A percentile compares a stretch with the other conserved stretches of the same genome.
phyloP scores from a whole-genome alignment of 1,140 invertebrate species.

The Frieseomelitta varia region DNA sequence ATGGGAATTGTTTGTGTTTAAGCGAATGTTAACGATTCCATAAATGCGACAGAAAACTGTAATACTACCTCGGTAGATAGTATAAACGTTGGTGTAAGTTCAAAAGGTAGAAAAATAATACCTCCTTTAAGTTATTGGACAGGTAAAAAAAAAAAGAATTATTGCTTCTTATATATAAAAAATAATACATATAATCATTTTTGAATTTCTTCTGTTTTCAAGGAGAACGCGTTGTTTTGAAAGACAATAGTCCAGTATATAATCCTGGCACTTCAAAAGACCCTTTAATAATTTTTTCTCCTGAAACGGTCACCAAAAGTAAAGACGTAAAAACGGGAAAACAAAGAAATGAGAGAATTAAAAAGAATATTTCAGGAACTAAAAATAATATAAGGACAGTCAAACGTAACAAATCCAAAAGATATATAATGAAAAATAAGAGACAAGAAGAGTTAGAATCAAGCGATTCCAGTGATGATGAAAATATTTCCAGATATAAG shows the following conservation, averaged over 20 bases:
- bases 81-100: conserved; percentile 46
- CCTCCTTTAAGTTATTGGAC: conserved; percentile 67
- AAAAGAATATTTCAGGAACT: neutral
- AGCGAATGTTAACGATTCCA: neutral
- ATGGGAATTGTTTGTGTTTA: neutral
- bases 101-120: conserved; percentile 65
- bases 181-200: neutral
- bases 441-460: neutral
- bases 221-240: conserved; percentile 66
- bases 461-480: neutral
- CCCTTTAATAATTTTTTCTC: neutral
- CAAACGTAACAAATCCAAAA: neutral
- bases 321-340: neutral
- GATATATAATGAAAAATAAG: neutral
- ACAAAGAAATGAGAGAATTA: neutral
- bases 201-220: conserved; percentile 13
- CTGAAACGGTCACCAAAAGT: neutral
- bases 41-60: neutral
- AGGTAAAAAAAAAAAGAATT: conserved; percentile 50
- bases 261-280: conserved; percentile 43
- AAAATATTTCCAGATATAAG: neutral
- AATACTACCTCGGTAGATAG: conserved; percentile 21
- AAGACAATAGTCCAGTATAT: conserved; percentile 62
- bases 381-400: neutral
- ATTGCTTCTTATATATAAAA: neutral